Evolutionary conservation across 2,113 vertebrate genomes (phyloP), one percentile per base, ranked within the genome.

Genomic region (Tragelaphus strepsiceros): DNA sequence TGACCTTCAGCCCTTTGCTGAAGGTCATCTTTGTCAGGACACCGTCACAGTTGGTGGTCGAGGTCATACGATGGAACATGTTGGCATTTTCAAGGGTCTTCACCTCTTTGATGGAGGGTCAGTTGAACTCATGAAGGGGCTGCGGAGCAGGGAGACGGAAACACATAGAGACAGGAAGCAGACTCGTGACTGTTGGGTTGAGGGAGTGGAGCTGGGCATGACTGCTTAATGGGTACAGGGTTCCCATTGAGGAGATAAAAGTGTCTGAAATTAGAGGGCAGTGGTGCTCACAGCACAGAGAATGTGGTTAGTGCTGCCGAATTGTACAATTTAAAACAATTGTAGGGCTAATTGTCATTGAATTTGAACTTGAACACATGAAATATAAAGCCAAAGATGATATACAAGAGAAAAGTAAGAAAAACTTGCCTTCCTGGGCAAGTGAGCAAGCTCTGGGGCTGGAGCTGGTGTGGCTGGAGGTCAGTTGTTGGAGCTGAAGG

Each of bases 111-210:
- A 8, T 39, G 54, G 24, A 43, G 14, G 54, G 14, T 58, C 54
- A 84, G 14, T 8, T 58, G 54, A 28, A 56, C n/a, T 43, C 82
- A 15, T 2, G 24, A 58, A 39, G 54, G 82, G n/a, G n/a, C 32
- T 35, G 32, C 0, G 0, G 81, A 12, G 30, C 13, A 56, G 22
- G 82, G 53, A 39, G 32, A 83, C 0, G 13, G 82, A 39, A n/a
- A 26, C 8, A n/a, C 53, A 26, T 0, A 39, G 51, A 83, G 53
- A 39, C 53, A 10, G 53, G 82, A 58, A 58, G n/a, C 53, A 84
- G 82, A 26, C 22, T 58, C 2, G 0, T 26, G 22, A 24, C 4
- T 39, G 53, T 26, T 22, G 35, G 81, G 32, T 2, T 35, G 81
- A 53, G 81, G 19, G 51, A 35, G 81, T 35, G 32, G 53, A 21